Evolutionary conservation across 2,113 vertebrate species (phyloP).

Genomic region (Myxocyprinus asiaticus): DNA sequence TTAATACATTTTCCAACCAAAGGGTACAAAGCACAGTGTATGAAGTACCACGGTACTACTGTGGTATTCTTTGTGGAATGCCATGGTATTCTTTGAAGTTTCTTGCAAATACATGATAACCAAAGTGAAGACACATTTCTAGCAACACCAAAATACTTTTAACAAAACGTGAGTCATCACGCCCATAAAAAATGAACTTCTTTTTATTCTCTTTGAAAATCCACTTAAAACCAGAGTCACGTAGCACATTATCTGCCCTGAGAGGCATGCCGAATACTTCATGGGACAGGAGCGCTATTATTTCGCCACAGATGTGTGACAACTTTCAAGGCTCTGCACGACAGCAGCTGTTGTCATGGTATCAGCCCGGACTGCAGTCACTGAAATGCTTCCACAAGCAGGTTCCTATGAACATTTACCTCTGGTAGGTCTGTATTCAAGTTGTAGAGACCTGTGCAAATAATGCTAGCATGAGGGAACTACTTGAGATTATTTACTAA

Average conservation of each 20-base stretch:
- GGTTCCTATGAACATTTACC: background rate
- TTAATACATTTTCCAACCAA: too few species aligned
- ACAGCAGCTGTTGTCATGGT: constrained; percentile 49
- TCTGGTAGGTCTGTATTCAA: constrained; percentile 44
- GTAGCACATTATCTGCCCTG: background rate
- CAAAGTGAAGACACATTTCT: background rate
- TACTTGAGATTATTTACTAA: constrained; percentile 5
- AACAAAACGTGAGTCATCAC: constrained; percentile 13
- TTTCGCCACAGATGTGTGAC: constrained; percentile 48
- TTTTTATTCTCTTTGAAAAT: constrained; percentile 29
- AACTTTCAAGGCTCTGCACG: background rate
- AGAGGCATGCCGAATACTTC: constrained; percentile 6
- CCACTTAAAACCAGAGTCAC: constrained; percentile 39
- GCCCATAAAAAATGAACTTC: background rate
- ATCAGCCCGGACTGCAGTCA: constrained; percentile 22
- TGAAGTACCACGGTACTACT: too few species aligned
- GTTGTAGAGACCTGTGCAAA: constrained; percentile 1
- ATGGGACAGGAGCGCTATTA: constrained; percentile 53
- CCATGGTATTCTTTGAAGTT: too few species aligned
- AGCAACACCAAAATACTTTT: constrained; percentile 8
- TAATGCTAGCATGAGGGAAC: background rate
- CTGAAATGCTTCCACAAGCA: constrained; percentile 6
- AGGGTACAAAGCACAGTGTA: too few species aligned
- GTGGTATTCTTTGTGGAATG: too few species aligned
- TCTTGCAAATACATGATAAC: background rate